These are phyloP conservation scores for Heterochromis multidens DNA, from an alignment of 2,113 vertebrate species.

Conservation along the genomic window DNA sequence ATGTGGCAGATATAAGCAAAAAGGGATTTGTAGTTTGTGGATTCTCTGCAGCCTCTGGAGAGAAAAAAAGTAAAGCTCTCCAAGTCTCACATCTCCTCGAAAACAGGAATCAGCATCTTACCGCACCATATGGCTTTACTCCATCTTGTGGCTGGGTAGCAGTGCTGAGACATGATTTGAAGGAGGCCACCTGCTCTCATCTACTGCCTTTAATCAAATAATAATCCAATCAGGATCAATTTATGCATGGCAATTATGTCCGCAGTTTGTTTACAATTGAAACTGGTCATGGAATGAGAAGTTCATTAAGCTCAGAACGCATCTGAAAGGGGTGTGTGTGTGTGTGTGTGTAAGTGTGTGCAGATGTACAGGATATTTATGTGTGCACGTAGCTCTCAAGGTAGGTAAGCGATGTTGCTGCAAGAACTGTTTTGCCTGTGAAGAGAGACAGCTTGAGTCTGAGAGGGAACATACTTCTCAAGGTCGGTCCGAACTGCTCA, in stretches of 20 bases:
- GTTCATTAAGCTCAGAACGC: conserved; percentile 65
- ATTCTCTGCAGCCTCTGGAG: background rate
- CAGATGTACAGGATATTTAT: background rate
- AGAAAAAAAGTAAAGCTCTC: background rate
- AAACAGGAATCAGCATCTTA: background rate
- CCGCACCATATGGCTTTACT: background rate
- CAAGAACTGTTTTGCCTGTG: background rate
- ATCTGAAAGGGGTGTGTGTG: conserved; percentile 5
- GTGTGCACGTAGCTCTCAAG: background rate
- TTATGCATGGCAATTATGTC: conserved; percentile 68
- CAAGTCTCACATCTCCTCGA: background rate
- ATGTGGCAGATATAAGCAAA: background rate
- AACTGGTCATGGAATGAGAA: conserved; percentile 63
- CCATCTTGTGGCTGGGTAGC: conserved; percentile 42
- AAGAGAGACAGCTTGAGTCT: background rate
- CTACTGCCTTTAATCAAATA: conserved; percentile 75
- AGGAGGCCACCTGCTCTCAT: conserved; percentile 71
- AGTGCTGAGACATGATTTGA: conserved; percentile 32
- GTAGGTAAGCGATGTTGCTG: background rate
- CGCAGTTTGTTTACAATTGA: conserved; percentile 71
- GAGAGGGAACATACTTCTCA: background rate
- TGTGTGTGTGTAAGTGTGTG: background rate
- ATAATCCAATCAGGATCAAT: conserved; percentile 74
- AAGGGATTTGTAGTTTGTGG: background rate
- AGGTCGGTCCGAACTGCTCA: background rate